Conservation (phyloP, 2,113 vertebrate species). For the Chloroceryle aenea region DNA sequence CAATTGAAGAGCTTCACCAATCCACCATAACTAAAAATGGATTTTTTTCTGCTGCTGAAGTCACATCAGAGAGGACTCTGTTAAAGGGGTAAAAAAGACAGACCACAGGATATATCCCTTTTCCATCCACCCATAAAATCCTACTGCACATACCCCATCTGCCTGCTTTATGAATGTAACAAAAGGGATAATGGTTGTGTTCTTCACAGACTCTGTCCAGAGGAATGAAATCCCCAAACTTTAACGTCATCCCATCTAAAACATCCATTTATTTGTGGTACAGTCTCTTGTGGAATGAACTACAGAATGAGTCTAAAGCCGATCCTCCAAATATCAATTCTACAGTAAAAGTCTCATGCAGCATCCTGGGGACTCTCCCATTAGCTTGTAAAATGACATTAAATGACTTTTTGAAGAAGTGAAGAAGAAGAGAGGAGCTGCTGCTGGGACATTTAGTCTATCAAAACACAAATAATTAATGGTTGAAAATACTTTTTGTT, state of each 20-base stretch:
- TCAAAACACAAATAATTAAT: slow-evolving; percentile 79
- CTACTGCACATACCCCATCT: background rate
- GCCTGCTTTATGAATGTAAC: background rate
- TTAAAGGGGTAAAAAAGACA: background rate
- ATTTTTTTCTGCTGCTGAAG: background rate
- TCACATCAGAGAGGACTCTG: background rate
- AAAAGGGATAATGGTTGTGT: background rate
- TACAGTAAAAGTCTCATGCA: background rate
- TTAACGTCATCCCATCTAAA: background rate
- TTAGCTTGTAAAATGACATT: slow-evolving; percentile 36
- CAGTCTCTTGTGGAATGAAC: background rate
- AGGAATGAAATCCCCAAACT: background rate
- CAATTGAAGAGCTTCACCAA: background rate
- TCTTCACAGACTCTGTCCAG: background rate
- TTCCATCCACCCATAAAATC: background rate
- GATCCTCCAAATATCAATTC: background rate
- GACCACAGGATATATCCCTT: background rate
- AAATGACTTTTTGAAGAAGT: slow-evolving; percentile 66
- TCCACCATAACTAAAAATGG: background rate
- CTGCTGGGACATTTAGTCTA: slow-evolving; percentile 61
- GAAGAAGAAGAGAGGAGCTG: slow-evolving; percentile 37
- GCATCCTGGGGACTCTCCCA: slow-evolving; percentile 2
- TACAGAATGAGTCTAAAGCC: background rate
- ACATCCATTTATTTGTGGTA: background rate
- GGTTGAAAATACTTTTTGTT: slow-evolving; percentile 78